Evolutionary conservation across 2,797 vertebrate species (phyloP), one percentile per base, ranked within the genome.

Genomic region (Spinus olivaceus): DNA sequence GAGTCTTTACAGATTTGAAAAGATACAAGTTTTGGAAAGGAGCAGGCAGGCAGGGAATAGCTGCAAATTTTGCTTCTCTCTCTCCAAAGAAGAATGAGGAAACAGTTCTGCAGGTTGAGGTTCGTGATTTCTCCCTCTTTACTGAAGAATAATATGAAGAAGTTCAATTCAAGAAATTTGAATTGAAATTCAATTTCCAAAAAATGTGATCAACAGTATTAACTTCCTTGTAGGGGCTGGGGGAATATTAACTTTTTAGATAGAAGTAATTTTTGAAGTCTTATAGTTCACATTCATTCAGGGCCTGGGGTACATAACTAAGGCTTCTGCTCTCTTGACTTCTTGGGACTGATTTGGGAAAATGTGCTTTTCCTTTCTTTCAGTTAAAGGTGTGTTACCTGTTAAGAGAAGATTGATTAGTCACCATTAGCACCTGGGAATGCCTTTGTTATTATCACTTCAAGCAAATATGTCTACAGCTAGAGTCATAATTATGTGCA

Each of bases 401-500:
- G 47, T 86, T 95, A 66, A 67, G 57, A 86, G 37, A 39, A 46
- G 59, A 88, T 90, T 69, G 85, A 91, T 96, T 91, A 92, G 76
- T 88, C 76, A 94, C 59, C 47, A 74, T 65, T 76, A 88, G 16
- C 66, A 94, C 51, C 77, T 88, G 80, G 63, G 47, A 89, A 88
- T 92, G 59, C 44, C 61, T 92, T 82, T 83, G 76, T 88, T 95
- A 95, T 94, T 74, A 49, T 83, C 54, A 72, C 33, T 83, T 93
- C 54, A 95, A 83, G 89, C 87, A 96, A 95, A 84, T 94, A 94
- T 70, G 54, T 92, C 91, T 96, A 71, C 70, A 86, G 37, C 56
- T 79, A 70, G 66, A 96, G 64, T 76, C 33, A 95, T 96, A 94
- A 95, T 95, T 92, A 90, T 72, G 86, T 73, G 72, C 65, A 91